Conservation (phyloP, 53 echinoderm and acorn worm species). For the Crossaster papposus region DNA sequence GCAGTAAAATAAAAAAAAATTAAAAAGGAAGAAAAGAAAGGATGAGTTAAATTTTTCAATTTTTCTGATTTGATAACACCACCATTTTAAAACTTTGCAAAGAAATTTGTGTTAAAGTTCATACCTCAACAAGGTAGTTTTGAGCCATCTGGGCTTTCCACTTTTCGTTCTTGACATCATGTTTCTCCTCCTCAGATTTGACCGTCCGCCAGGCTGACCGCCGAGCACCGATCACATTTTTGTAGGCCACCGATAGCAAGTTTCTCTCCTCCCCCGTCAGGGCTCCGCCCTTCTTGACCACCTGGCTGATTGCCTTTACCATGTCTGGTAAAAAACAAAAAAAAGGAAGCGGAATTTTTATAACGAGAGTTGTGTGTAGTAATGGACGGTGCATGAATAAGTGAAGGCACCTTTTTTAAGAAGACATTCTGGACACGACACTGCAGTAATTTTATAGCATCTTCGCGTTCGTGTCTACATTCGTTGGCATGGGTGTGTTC, state of each 20-base stretch:
- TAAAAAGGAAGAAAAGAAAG: too few species aligned
- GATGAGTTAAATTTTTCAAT: too few species aligned
- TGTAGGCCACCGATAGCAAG: slow-evolving; percentile 73
- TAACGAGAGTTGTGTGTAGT: background rate
- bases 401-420: too few species aligned
- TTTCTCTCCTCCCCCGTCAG: slow-evolving; percentile 64
- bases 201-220: slow-evolving; percentile 70
- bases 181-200: slow-evolving; percentile 41
- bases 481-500: too few species aligned
- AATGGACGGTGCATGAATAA: too few species aligned
- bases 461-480: too few species aligned
- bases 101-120: background rate
- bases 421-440: too few species aligned
- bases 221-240: slow-evolving; percentile 69
- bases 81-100: too few species aligned
- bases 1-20: too few species aligned
- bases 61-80: too few species aligned
- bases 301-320: slow-evolving; percentile 58
- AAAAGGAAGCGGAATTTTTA: background rate
- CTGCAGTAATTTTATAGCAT: too few species aligned
- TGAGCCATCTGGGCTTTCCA: background rate
- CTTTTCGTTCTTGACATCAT: background rate
- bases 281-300: slow-evolving; percentile 40
- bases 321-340: slow-evolving; percentile 35
- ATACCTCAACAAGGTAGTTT: slow-evolving; percentile 35